phyloP scores from a whole-genome alignment of 37 sponge, comb jelly and placozoan genomes.

The Agelas oroides region DNA sequence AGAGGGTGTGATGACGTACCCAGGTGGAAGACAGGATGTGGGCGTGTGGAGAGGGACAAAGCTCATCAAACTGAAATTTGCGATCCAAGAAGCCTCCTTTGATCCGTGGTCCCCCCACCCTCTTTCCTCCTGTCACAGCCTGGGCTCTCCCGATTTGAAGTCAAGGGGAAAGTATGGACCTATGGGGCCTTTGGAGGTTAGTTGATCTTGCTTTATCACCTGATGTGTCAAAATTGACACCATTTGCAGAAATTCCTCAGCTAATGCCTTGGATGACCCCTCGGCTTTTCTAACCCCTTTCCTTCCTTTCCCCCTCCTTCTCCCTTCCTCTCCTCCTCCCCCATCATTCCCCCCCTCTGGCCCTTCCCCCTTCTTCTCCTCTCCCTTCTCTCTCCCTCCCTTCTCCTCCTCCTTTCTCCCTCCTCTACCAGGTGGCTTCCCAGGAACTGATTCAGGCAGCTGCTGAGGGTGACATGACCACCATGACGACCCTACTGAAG shows the following conservation, averaged over 20 bases:
- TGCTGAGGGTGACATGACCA: constrained; percentile 22
- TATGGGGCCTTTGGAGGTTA: constrained; percentile 74
- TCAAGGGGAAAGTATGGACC: constrained; percentile 41
- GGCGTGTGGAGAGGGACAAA: constrained; percentile 83
- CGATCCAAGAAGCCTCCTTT: constrained; percentile 55
- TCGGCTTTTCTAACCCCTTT: no score
- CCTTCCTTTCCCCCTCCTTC: no score
- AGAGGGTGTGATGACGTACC: constrained; percentile 77
- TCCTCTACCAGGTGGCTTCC: constrained; percentile 58
- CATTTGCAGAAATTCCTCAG: not conserved
- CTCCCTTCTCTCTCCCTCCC: not conserved
- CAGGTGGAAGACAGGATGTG: constrained; percentile 71
- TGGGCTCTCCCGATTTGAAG: constrained; percentile 47
- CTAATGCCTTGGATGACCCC: no score
- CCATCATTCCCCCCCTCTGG: no score
- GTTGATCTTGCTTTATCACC: no score
- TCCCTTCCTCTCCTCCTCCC: no score
- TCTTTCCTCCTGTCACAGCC: not conserved
- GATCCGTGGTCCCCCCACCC: not conserved
- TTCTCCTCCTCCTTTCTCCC: not conserved
- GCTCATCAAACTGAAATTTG: constrained; percentile 68
- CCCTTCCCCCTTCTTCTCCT: no score
- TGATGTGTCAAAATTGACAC: not conserved
- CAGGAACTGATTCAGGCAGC: constrained; percentile 76
- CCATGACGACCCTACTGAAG: constrained; percentile 40